Evolutionary conservation across 2,797 vertebrate species (phyloP), one percentile per base, ranked within the genome.

Genomic region (Pipistrellus pipistrellus): DNA sequence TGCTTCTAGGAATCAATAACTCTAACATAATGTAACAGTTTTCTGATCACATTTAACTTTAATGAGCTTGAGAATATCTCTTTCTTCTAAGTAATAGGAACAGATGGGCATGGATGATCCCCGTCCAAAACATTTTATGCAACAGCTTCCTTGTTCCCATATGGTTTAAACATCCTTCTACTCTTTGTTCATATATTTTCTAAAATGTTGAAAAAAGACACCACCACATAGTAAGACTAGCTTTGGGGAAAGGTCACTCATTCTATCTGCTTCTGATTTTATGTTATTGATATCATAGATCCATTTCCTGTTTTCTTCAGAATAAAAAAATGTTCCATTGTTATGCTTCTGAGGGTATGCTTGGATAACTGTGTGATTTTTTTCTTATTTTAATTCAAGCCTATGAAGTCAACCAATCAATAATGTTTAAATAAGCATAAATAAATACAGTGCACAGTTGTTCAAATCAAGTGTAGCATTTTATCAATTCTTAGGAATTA

Each of bases 371-470:
- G 76, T 81, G 76, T 78, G 27, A 92, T 83, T 97, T 96, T 93
- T 53, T 96, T 93, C 87, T 97, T 97, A 87, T 76, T 98, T 96
- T 92, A 92, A 89, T 62, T 96, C 62, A 95, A 57, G 57, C 72
- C 32, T 96, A 15, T 38, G 87, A 97, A 82, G 87, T 95, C 78
- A 85, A 85, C 44, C 35, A 92, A 76, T 30, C 14, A 25, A 32
- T 91, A 95, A 96, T 90, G 86, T 48, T 51, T 68, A 46, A 96
- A 48, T 78, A 95, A 96, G 86, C 38, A 30, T 5, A 68, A 73
- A 72, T 44, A 72, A 87, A 53, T 90, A 72, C 5, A 72, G 32
- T 25, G 25, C 2, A n/a, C 30, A 15, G 17, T 85, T 64, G 11
- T 64, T 87, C 3, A 66, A 76, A 69, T 71, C 69, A 88, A 32